phyloP scores from a whole-genome alignment of 2,113 vertebrate species.

The Vidua macroura region DNA sequence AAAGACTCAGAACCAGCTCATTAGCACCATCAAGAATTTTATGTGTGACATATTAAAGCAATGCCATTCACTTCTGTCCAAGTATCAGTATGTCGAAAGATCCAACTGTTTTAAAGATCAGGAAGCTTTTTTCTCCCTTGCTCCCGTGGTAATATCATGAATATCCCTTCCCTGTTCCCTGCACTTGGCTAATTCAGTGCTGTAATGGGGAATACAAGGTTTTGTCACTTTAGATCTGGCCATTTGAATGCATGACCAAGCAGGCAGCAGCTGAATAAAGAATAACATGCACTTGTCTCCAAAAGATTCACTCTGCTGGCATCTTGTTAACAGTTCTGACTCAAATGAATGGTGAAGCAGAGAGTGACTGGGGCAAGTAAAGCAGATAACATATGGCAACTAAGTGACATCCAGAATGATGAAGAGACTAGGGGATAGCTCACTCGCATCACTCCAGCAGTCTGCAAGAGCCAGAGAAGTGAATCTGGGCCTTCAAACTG shows the following conservation, averaged over 20 bases:
- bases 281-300: background rate
- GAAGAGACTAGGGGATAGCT: background rate
- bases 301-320: slow-evolving; percentile 25
- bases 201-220: background rate
- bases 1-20: background rate
- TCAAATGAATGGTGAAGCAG: background rate
- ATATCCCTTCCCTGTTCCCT: background rate
- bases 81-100: background rate
- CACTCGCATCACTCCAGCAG: background rate
- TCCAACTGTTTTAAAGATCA: background rate
- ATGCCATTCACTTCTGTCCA: background rate
- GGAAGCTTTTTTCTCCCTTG: background rate
- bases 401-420: background rate
- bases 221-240: slow-evolving; percentile 25
- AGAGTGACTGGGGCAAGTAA: background rate
- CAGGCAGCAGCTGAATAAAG: slow-evolving; percentile 1
- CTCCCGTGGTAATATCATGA: background rate
- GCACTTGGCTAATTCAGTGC: background rate
- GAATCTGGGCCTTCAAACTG: background rate
- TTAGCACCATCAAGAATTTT: background rate
- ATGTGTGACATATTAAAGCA: background rate
- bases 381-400: background rate
- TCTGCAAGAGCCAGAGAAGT: background rate
- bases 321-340: slow-evolving; percentile 1
- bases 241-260: slow-evolving; percentile 32